Conservation (phyloP, 2,797 vertebrate species). For the Pseudocheirus occidentalis region DNA sequence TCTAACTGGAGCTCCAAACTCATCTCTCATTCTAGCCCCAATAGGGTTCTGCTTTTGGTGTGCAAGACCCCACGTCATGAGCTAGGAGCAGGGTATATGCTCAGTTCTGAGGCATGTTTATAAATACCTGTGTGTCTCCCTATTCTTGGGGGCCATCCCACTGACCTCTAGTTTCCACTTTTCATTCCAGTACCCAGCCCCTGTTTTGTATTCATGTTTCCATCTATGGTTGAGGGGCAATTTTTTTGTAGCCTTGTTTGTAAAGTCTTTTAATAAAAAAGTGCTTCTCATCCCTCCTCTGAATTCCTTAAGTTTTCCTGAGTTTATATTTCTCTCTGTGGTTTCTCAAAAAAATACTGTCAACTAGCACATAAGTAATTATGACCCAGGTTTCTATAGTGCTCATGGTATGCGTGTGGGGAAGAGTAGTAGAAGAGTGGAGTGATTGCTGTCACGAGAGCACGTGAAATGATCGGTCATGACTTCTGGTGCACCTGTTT, state of each 20-base stretch:
- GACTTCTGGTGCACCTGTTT: neutral
- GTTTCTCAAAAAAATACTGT: neutral
- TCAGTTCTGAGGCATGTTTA: neutral
- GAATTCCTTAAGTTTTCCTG: neutral
- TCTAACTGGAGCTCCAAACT: neutral
- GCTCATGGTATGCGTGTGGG: neutral
- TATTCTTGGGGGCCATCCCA: neutral
- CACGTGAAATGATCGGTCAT: neutral
- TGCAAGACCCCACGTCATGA: neutral
- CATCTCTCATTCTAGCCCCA: neutral
- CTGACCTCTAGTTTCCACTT: neutral
- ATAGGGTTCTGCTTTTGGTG: conserved; percentile 12
- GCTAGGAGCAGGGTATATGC: conserved; percentile 9
- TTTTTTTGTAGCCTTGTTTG: conserved; percentile 51
- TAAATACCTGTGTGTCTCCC: conserved; percentile 7
- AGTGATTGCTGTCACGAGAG: neutral
- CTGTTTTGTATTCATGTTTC: conserved; percentile 2
- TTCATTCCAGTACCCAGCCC: neutral
- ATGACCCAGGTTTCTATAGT: neutral
- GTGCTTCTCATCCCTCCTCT: conserved; percentile 24
- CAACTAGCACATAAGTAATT: neutral
- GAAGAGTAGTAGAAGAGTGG: neutral
- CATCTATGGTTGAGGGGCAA: neutral
- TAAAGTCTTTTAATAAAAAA: conserved; percentile 66
- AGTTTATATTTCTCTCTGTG: neutral